Evolutionary conservation across 2,888 invertebrate genomes (phyloP).

Genomic region (Tuta absoluta): DNA sequence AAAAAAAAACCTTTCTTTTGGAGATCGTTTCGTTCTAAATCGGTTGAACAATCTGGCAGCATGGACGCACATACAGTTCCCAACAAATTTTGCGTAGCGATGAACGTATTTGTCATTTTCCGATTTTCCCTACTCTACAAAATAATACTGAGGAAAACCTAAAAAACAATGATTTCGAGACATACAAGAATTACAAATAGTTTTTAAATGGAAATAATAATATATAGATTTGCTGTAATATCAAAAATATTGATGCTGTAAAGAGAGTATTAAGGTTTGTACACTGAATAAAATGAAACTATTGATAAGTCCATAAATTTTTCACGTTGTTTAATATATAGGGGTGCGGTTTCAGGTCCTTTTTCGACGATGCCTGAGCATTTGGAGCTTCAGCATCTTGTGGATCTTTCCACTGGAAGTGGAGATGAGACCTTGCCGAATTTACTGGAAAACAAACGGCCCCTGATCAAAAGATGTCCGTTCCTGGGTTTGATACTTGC

Average conservation of each 20-base stretch:
- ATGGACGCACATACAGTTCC: no score
- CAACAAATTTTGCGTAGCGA: slow-evolving; percentile 12
- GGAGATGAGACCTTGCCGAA: slow-evolving; percentile 73
- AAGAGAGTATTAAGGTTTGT: no score
- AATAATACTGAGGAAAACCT: slow-evolving; percentile 10
- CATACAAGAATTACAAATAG: not conserved
- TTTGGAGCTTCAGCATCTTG: slow-evolving; percentile 90
- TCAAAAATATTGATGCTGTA: not conserved
- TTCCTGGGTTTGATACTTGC: slow-evolving; percentile 92
- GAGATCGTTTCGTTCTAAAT: no score
- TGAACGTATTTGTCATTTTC: slow-evolving; percentile 22
- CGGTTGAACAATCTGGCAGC: no score
- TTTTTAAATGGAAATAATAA: not conserved
- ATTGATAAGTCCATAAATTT: slow-evolving; percentile 13
- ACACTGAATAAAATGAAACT: not conserved
- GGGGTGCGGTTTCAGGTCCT: slow-evolving; percentile 33
- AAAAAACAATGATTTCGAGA: slow-evolving; percentile 12
- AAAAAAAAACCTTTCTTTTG: no score
- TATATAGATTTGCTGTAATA: not conserved
- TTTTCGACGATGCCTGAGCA: slow-evolving; percentile 84
- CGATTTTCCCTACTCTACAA: not conserved
- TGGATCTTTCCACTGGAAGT: slow-evolving; percentile 81
- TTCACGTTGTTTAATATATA: not conserved
- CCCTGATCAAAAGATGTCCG: slow-evolving; percentile 82
- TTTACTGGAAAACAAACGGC: slow-evolving; percentile 71